Evolutionary conservation across 2,888 invertebrate genomes (phyloP).

Genomic region (Ceraclea dissimilis): DNA sequence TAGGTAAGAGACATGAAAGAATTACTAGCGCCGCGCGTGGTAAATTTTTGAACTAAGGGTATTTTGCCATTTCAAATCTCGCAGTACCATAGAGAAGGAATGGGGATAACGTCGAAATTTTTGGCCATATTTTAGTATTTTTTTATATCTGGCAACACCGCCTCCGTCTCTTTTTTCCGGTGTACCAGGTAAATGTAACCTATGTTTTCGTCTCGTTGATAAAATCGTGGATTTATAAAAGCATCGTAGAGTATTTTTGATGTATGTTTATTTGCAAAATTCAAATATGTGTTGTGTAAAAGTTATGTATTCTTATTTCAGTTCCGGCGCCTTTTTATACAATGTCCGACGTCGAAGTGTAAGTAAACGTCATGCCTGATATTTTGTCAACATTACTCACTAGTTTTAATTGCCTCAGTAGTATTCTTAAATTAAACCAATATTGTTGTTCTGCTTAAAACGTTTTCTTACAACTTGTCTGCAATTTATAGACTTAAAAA

Average conservation of each 20-base stretch:
- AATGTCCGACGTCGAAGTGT: conserved; percentile 81
- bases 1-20: no score
- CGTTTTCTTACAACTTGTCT: no score
- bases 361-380: conserved; percentile 43
- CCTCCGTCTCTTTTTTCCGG: conserved; percentile 44
- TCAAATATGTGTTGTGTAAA: conserved; percentile 26
- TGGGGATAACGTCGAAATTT: no score
- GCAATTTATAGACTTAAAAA: no score
- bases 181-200: conserved; percentile 48
- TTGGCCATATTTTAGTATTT: no score
- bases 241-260: background rate
- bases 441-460: no score
- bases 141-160: conserved; percentile 12
- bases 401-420: background rate
- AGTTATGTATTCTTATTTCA: conserved; percentile 42
- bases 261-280: background rate
- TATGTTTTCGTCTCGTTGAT: conserved; percentile 34
- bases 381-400: conserved; percentile 16
- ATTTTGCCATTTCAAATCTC: no score
- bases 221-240: conserved; percentile 37
- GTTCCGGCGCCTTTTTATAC: conserved; percentile 34
- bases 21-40: no score
- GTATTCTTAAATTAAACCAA: no score
- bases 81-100: no score
- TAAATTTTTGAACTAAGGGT: no score